phyloP scores from a whole-genome alignment of 2,113 vertebrate species.

The Lepidothrix coronata region DNA sequence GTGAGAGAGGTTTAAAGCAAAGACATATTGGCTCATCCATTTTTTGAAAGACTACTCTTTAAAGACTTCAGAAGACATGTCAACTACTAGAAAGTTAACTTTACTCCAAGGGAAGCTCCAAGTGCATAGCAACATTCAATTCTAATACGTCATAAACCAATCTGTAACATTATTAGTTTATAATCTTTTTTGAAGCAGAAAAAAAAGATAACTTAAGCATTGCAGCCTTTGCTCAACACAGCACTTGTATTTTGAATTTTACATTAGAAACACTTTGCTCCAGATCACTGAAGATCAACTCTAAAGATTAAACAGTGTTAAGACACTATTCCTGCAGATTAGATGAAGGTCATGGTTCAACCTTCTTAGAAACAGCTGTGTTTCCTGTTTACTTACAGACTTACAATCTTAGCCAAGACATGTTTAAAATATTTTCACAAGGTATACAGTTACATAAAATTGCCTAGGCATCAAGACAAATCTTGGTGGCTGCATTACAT shows the following conservation, averaged over 20 bases:
- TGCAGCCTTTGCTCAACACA: not conserved
- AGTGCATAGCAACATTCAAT: not conserved
- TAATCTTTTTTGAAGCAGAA: not conserved
- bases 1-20: not conserved
- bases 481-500: not conserved
- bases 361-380: not conserved
- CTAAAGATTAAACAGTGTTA: not conserved
- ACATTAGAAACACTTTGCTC: not conserved
- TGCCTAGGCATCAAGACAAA: not conserved
- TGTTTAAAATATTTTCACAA: not conserved
- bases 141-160: not conserved
- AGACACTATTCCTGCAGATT: not conserved
- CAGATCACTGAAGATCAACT: not conserved
- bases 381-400: slow-evolving; percentile 15
- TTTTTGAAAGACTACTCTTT: not conserved
- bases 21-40: not conserved
- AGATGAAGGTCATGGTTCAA: not conserved
- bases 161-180: not conserved
- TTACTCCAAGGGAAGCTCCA: not conserved
- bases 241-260: not conserved
- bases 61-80: not conserved
- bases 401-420: not conserved
- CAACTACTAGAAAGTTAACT: not conserved
- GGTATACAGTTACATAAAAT: not conserved
- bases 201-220: not conserved